These are phyloP conservation scores for Drosophila nikananu DNA, from an alignment of 1,140 invertebrate species.

Conservation along the genomic window DNA sequence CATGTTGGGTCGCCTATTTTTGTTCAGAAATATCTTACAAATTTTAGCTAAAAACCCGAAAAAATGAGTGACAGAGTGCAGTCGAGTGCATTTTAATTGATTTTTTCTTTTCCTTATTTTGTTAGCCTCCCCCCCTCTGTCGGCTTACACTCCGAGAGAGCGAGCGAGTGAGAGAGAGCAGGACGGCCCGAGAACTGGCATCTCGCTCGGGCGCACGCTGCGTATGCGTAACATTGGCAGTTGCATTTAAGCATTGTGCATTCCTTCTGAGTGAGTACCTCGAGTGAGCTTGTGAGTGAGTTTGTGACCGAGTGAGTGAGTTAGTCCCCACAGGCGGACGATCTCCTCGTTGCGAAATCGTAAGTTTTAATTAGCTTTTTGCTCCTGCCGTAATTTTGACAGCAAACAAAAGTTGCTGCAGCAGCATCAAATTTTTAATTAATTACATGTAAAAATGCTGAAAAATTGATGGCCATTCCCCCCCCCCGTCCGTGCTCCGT, in stretches of 20 bases:
- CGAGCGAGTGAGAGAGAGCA: not conserved
- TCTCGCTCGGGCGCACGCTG: constrained; percentile 59
- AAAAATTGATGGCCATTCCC: constrained; percentile 34
- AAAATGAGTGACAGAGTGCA: constrained; percentile 48
- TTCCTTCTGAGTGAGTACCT: constrained; percentile 39
- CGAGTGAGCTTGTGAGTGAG: not conserved
- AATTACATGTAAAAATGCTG: constrained; percentile 74
- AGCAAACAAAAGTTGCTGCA: constrained; percentile 62
- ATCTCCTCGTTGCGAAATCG: constrained; percentile 56
- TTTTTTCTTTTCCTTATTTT: constrained; percentile 58
- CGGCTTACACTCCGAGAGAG: constrained; percentile 15
- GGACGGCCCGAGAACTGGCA: constrained; percentile 3
- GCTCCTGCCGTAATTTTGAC: constrained; percentile 60
- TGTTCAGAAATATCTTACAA: constrained; percentile 62
- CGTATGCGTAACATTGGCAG: constrained; percentile 76
- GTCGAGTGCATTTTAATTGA: constrained; percentile 83
- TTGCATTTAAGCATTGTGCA: constrained; percentile 58
- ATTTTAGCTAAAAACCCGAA: constrained; percentile 51
- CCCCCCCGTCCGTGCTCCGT: not conserved
- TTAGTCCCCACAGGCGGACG: not conserved
- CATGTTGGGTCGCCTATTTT: constrained; percentile 27
- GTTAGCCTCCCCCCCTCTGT: constrained; percentile 6
- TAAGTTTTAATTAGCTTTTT: constrained; percentile 81
- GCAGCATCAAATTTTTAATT: constrained; percentile 77
- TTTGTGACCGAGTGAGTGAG: constrained; percentile 1